These are phyloP conservation scores for Parapsyche elsis DNA, from an alignment of 1,140 invertebrate genomes.

Conservation along the genomic window DNA sequence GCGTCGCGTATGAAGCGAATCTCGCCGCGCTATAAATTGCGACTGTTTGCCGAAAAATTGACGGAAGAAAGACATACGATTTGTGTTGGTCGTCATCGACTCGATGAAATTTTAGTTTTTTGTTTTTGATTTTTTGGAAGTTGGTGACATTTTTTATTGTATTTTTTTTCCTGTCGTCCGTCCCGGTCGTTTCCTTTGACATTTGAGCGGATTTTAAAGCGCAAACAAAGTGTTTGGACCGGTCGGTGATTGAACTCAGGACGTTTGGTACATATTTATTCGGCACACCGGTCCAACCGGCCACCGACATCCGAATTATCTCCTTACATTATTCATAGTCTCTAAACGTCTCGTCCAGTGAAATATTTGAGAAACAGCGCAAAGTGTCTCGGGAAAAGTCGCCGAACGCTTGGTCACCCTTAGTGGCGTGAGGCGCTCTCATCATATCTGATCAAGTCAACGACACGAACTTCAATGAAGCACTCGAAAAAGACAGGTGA, in stretches of 20 bases:
- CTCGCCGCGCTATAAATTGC: too few species aligned
- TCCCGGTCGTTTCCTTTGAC: neutral
- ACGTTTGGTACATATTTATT: slow-evolving; percentile 39
- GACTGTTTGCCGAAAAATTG: too few species aligned
- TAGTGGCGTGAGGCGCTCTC: neutral
- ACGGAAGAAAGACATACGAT: too few species aligned
- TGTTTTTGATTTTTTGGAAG: too few species aligned
- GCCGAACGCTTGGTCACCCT: neutral
- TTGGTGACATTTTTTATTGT: too few species aligned
- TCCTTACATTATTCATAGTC: slow-evolving; percentile 26
- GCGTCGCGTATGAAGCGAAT: too few species aligned
- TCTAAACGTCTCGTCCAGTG: neutral
- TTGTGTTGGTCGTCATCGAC: too few species aligned
- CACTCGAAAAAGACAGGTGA: too few species aligned
- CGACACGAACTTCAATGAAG: too few species aligned
- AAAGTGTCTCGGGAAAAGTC: neutral
- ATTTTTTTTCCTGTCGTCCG: too few species aligned
- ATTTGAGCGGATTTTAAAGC: neutral
- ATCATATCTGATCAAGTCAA: neutral
- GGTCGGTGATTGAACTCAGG: slow-evolving; percentile 32
- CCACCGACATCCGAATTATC: slow-evolving; percentile 27
- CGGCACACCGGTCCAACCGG: slow-evolving; percentile 36
- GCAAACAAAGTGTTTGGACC: neutral
- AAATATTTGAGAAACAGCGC: neutral
- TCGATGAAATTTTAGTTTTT: too few species aligned